Evolutionary conservation across 35 echinoderm and acorn worm species (phyloP).

Genomic region (Chiridota heheva): DNA sequence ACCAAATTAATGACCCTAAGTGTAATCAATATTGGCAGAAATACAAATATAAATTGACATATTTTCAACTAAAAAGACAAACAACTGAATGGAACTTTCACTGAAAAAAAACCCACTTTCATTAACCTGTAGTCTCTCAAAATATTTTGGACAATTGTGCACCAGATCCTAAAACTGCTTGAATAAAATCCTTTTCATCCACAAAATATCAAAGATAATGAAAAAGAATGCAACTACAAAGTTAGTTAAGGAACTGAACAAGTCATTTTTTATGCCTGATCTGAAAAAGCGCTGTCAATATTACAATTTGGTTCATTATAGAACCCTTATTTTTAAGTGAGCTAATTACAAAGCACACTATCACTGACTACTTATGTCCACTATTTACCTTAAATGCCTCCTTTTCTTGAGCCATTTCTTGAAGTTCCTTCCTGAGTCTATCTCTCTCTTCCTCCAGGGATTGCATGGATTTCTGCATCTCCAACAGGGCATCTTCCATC

Average conservation of each 20-base stretch:
- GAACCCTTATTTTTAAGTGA: not conserved
- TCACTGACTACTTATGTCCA: not conserved
- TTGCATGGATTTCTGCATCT: constrained; percentile 45
- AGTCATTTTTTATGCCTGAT: not conserved
- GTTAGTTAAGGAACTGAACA: not conserved
- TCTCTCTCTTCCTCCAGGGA: constrained; percentile 26
- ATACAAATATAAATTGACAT: too few relatives aligned
- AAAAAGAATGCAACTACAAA: too few relatives aligned
- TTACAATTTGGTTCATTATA: not conserved
- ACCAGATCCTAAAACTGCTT: too few relatives aligned
- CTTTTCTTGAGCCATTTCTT: constrained; percentile 32
- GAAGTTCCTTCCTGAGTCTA: constrained; percentile 46
- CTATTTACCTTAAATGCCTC: constrained; percentile 61
- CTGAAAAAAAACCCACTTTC: too few relatives aligned
- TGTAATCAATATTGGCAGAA: too few relatives aligned
- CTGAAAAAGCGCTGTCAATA: not conserved
- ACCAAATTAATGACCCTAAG: too few relatives aligned
- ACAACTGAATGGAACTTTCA: too few relatives aligned
- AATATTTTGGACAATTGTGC: too few relatives aligned
- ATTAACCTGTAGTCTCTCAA: too few relatives aligned
- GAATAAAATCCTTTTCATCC: too few relatives aligned
- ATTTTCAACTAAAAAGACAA: too few relatives aligned
- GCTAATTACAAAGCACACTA: not conserved
- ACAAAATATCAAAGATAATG: too few relatives aligned
- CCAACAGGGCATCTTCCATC: constrained; percentile 63